A percentile compares a stretch with the other conserved stretches of the same genome.
These are phyloP conservation scores for Craterocephalus amniculus DNA, from an alignment of 2,797 vertebrate species.

Conservation along the genomic window DNA sequence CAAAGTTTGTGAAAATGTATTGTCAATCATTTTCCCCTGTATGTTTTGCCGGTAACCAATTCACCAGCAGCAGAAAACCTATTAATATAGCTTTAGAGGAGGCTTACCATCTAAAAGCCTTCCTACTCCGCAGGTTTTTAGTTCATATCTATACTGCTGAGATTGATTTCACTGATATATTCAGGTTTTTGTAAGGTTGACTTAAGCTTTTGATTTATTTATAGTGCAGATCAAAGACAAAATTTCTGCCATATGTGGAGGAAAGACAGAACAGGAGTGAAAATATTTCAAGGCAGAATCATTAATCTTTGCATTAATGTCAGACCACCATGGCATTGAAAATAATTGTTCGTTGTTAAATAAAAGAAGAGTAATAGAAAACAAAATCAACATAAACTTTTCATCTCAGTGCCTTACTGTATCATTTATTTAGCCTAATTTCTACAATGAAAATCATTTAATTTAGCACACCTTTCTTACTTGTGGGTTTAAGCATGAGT, in stretches of 20 bases:
- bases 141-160: background rate
- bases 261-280: background rate
- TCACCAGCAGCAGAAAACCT: no score
- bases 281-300: background rate
- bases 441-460: slow-evolving; percentile 6
- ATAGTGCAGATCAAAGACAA: slow-evolving; percentile 5
- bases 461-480: background rate
- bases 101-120: background rate
- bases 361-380: slow-evolving; percentile 4
- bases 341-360: background rate
- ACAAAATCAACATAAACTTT: slow-evolving; percentile 14
- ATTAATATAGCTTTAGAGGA: no score
- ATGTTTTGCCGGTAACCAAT: background rate
- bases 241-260: background rate
- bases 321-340: slow-evolving; percentile 11
- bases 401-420: background rate
- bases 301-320: slow-evolving; percentile 3
- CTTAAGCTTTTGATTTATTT: background rate
- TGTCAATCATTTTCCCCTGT: background rate
- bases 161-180: background rate
- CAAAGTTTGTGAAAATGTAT: background rate
- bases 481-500: slow-evolving; percentile 5
- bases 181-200: background rate
- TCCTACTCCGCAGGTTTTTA: background rate
- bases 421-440: slow-evolving; percentile 10